These are phyloP conservation scores for Stegana nigrithorax DNA, from an alignment of 2,888 invertebrate genomes.

Conservation along the genomic window DNA sequence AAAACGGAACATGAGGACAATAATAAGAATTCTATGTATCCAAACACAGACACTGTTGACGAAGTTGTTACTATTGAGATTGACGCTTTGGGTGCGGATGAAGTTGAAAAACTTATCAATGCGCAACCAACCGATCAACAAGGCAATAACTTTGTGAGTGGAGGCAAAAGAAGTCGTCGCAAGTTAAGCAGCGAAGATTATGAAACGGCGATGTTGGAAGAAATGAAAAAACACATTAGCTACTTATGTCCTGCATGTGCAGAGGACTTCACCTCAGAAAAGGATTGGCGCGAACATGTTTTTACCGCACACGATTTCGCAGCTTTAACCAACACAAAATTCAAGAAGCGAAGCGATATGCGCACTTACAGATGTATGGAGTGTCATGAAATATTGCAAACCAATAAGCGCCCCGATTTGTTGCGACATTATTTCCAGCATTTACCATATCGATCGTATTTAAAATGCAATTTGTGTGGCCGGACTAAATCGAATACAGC, in stretches of 20 bases:
- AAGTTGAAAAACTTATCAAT: conserved; percentile 32
- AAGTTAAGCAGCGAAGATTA: not conserved
- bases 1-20: not conserved
- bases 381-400: conserved; percentile 47
- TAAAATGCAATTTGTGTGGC: conserved; percentile 54
- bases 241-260: conserved; percentile 61
- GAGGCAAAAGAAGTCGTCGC: not conserved
- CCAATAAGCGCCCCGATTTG: conserved; percentile 45
- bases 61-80: conserved; percentile 50
- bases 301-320: conserved; percentile 55
- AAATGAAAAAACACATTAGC: conserved; percentile 45
- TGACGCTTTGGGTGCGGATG: conserved; percentile 47
- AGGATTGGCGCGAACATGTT: conserved; percentile 55
- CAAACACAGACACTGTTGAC: conserved; percentile 12
- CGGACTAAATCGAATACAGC: conserved; percentile 61
- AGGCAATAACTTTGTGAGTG: not conserved
- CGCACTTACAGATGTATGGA: conserved; percentile 46
- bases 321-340: conserved; percentile 53
- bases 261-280: conserved; percentile 44
- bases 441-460: conserved; percentile 57
- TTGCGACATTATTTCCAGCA: conserved; percentile 61
- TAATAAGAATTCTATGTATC: not conserved
- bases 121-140: not conserved
- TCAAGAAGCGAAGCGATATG: conserved; percentile 43
- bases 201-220: conserved; percentile 30